Conservation (phyloP, 1,140 invertebrate species). For the Globodera rostochiensis region DNA sequence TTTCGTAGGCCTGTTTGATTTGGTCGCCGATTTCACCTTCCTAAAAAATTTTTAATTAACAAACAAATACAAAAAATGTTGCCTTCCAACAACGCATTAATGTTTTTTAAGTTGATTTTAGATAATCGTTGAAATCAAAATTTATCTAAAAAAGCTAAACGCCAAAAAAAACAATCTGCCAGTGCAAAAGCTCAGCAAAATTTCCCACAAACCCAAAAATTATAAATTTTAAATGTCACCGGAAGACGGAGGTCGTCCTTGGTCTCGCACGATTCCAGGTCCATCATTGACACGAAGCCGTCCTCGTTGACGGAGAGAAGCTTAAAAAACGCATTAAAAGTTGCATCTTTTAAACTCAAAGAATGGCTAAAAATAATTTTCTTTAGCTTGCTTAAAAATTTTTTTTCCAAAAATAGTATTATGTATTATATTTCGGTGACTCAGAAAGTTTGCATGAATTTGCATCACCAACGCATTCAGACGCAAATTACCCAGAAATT, state of each 20-base stretch:
- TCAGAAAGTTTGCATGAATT: slow-evolving; percentile 9
- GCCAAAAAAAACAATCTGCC: too few relatives aligned
- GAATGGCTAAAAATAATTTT: too few relatives aligned
- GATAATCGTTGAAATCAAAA: too few relatives aligned
- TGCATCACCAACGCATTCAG: slow-evolving; percentile 34
- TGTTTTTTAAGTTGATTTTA: too few relatives aligned
- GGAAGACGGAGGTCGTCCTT: slow-evolving; percentile 51
- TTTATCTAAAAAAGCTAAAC: too few relatives aligned
- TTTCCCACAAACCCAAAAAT: too few relatives aligned
- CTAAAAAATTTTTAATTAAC: slow-evolving; percentile 20
- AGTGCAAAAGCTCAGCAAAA: too few relatives aligned
- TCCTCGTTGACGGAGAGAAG: slow-evolving; percentile 62
- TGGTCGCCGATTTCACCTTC: slow-evolving; percentile 59
- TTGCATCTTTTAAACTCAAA: not conserved
- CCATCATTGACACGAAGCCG: slow-evolving; percentile 59
- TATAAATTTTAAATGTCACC: not conserved
- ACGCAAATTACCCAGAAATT: slow-evolving; percentile 40
- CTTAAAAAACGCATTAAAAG: slow-evolving; percentile 37
- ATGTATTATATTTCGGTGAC: not conserved
- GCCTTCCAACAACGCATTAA: too few relatives aligned
- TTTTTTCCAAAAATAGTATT: not conserved
- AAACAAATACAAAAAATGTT: not conserved
- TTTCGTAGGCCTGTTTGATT: slow-evolving; percentile 63
- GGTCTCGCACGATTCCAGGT: slow-evolving; percentile 60
- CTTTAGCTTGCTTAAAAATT: not conserved